Evolutionary conservation across 1,140 invertebrate species (phyloP).

Genomic region (Oppia nitens): DNA sequence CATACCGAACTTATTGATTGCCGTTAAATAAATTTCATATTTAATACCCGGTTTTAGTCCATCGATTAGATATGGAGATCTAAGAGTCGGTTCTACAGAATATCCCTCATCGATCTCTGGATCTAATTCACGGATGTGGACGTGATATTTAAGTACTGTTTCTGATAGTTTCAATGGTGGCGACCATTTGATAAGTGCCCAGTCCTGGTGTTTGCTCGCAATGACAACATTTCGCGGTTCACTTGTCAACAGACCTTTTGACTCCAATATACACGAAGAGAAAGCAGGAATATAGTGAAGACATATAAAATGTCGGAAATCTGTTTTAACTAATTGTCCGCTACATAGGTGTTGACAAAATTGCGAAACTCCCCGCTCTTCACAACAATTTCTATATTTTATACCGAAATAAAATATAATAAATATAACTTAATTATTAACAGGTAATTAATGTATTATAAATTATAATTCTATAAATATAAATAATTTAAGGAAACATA

Average conservation of each 20-base stretch:
- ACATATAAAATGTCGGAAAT: slow-evolving; percentile 50
- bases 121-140: slow-evolving; percentile 40
- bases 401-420: too few species aligned
- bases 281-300: slow-evolving; percentile 58
- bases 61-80: slow-evolving; percentile 52
- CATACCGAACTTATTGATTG: slow-evolving; percentile 57
- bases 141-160: slow-evolving; percentile 48
- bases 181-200: slow-evolving; percentile 58
- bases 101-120: slow-evolving; percentile 33
- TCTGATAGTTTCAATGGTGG: slow-evolving; percentile 45
- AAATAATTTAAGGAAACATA: too few species aligned
- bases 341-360: slow-evolving; percentile 49
- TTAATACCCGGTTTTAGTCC: slow-evolving; percentile 45
- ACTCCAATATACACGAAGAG: slow-evolving; percentile 57
- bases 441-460: too few species aligned
- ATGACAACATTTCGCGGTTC: slow-evolving; percentile 46
- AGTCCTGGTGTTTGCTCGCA: slow-evolving; percentile 49
- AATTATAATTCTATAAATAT: too few species aligned
- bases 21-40: slow-evolving; percentile 62
- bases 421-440: too few species aligned
- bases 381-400: slow-evolving; percentile 49
- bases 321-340: slow-evolving; percentile 47
- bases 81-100: slow-evolving; percentile 19
- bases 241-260: slow-evolving; percentile 58
- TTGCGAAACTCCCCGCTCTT: slow-evolving; percentile 46